phyloP scores from a whole-genome alignment of 2,888 invertebrate species.

The Acleris cristana region DNA sequence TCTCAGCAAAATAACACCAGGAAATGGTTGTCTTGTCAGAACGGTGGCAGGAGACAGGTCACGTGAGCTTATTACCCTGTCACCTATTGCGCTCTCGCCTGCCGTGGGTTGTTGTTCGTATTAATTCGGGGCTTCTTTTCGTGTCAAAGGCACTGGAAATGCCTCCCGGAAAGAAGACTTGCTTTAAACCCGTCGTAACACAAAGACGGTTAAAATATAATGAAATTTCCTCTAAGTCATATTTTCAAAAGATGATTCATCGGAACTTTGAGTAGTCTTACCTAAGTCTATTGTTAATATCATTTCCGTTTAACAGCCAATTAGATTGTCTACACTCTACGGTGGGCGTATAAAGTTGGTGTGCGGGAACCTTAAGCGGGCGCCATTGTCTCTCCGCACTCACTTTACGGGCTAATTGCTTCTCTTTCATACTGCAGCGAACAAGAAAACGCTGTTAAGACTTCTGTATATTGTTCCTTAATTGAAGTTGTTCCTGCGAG shows the following conservation, averaged over 20 bases:
- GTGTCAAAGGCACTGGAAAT: not conserved
- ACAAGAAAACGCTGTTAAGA: conserved; percentile 73
- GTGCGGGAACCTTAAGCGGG: conserved; percentile 22
- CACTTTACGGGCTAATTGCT: conserved; percentile 70
- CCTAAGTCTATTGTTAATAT: conserved; percentile 20
- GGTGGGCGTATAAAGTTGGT: conserved; percentile 17
- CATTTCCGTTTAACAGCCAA: conserved; percentile 18
- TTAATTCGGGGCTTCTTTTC: not conserved
- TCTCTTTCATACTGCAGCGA: conserved; percentile 67
- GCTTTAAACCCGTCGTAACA: conserved; percentile 3
- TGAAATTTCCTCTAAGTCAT: conserved; percentile 5
- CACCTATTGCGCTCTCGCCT: conserved; percentile 14
- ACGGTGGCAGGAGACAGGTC: conserved; percentile 17
- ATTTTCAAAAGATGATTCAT: conserved; percentile 18
- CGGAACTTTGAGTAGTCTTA: not conserved
- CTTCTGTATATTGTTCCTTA: conserved; percentile 70
- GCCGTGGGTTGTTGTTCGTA: not conserved
- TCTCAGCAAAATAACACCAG: not conserved
- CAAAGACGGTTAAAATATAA: conserved; percentile 16
- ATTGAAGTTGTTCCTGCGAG: conserved; percentile 63
- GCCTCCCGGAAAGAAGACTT: not conserved
- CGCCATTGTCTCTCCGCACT: conserved; percentile 58
- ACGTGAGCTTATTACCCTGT: conserved; percentile 33
- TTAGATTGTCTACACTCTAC: conserved; percentile 20
- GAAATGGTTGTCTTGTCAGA: conserved; percentile 26